These are phyloP conservation scores for Flexamia atlantica DNA, from an alignment of 2,888 invertebrate species.

Conservation along the genomic window DNA sequence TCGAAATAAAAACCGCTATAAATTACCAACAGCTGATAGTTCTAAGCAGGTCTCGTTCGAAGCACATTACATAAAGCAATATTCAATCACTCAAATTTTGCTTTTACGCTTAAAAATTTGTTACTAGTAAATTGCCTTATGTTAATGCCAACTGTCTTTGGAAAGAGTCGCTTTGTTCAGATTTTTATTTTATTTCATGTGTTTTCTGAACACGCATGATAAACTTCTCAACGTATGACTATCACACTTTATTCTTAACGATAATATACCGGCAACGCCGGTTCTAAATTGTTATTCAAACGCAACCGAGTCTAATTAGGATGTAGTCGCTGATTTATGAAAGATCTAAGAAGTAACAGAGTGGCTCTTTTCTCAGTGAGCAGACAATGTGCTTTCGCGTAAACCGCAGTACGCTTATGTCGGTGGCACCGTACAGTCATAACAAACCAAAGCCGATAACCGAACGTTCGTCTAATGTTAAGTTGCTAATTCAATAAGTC, in stretches of 20 bases:
- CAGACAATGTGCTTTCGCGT: conserved; percentile 55
- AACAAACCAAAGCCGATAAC: conserved; percentile 61
- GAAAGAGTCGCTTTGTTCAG: conserved; percentile 11
- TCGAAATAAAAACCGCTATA: background rate
- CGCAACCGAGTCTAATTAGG: too few species aligned
- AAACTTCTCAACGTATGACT: too few species aligned
- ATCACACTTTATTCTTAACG: too few species aligned
- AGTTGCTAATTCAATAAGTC: conserved; percentile 63
- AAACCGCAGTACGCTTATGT: conserved; percentile 58
- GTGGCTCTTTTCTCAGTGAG: conserved; percentile 19
- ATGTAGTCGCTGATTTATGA: too few species aligned
- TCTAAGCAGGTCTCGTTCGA: background rate
- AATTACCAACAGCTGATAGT: background rate
- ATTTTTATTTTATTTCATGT: too few species aligned
- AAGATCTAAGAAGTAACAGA: too few species aligned
- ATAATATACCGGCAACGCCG: too few species aligned
- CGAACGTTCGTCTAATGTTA: conserved; percentile 56
- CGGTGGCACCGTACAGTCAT: conserved; percentile 56
- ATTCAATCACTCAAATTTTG: conserved; percentile 22
- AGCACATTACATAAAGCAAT: conserved; percentile 34
- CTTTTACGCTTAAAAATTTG: conserved; percentile 1
- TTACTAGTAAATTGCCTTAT: conserved; percentile 32
- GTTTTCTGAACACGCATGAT: too few species aligned
- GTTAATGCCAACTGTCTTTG: background rate
- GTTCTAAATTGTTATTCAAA: too few species aligned